A percentile compares a stretch with the other conserved stretches of the same genome.
These are phyloP conservation scores for Parazoanthus atlanticus DNA, from an alignment of 92 coral and sea anemone species.

Conservation along the genomic window DNA sequence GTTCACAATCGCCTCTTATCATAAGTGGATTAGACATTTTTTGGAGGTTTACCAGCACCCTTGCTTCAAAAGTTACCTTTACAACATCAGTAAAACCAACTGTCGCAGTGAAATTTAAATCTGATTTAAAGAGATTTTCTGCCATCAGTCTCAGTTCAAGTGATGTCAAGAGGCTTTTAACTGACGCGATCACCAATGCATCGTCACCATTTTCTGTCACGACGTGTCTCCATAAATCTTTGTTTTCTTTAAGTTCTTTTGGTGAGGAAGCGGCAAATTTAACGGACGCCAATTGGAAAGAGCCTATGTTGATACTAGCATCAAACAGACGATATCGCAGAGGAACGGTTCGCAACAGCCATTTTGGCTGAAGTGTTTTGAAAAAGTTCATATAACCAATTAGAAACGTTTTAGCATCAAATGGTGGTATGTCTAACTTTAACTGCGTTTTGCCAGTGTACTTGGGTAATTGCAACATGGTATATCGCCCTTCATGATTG, in stretches of 20 bases:
- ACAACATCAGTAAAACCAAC: conserved; percentile 53
- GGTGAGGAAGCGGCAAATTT: conserved; percentile 69
- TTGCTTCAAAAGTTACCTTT: conserved; percentile 42
- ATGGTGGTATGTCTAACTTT: conserved; percentile 42
- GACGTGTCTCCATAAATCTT: conserved; percentile 51
- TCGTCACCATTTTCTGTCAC: conserved; percentile 54
- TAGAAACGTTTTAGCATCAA: conserved; percentile 60
- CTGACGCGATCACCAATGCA: conserved; percentile 59
- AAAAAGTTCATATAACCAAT: conserved; percentile 70
- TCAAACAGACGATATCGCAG: conserved; percentile 57
- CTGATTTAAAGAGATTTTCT: conserved; percentile 53
- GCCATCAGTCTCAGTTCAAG: conserved; percentile 44
- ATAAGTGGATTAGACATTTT: conserved; percentile 51
- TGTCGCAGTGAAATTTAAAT: conserved; percentile 43
- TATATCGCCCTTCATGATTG: conserved; percentile 35
- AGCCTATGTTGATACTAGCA: conserved; percentile 49
- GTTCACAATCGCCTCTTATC: conserved; percentile 35
- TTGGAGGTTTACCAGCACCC: conserved; percentile 43
- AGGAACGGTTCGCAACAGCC: conserved; percentile 61
- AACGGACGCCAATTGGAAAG: conserved; percentile 44
- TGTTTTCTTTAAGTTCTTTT: conserved; percentile 57
- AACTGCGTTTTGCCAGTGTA: conserved; percentile 40
- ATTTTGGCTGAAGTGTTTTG: conserved; percentile 58
- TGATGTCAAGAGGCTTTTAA: conserved; percentile 36
- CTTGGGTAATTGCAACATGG: conserved; percentile 61